Base-by-base conservation (phyloP, 2,797 vertebrate genomes). In the Liasis olivaceus region DNA sequence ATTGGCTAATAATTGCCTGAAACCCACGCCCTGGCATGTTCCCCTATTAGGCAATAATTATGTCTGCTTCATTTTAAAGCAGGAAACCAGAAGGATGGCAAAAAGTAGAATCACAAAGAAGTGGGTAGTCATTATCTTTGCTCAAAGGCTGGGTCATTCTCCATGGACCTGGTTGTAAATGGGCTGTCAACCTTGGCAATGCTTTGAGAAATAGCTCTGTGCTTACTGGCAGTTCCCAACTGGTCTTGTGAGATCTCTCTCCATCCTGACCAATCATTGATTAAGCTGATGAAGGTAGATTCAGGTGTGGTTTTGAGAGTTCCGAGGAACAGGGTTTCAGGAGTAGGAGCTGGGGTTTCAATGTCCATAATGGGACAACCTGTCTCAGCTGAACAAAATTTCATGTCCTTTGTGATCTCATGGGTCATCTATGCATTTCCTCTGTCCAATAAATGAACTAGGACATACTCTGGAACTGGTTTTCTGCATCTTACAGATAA, bases 31-130 rank as follows among this genome's bases (percentile, higher is more conserved):
- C 28, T 14, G 1, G 0, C 2, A 3, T 13, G 59, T 9, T 58
- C 28, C n/a, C n/a, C 22, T 22, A 0, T 0, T 20, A 0, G 0
- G n/a, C 84, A 24, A 0, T 8, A 8, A 1, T 1, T 15, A 0
- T 0, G 1, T 2, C 8, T 63, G 0, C 22, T 17, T 5, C 54
- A 31, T 4, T 0, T 3, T 36, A 26, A 47, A 11, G 24, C 9
- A 3, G 36, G 13, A 0, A 5, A 0, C 0, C n/a, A 9, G 0
- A 0, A 28, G 0, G 26, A 9, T 8, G 15, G 7, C 1, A 2
- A 58, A 17, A 20, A 5, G 51, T 9, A 60, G 89, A 5, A 12
- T 14, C 47, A 26, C 54, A 54, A 31, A 2, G 1, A 36, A 59
- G 58, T 62, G 86, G 86, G 20, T 8, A 12, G 58, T 42, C 58